Base-by-base conservation (phyloP, 1,140 invertebrate genomes). In the Atta colombica region DNA sequence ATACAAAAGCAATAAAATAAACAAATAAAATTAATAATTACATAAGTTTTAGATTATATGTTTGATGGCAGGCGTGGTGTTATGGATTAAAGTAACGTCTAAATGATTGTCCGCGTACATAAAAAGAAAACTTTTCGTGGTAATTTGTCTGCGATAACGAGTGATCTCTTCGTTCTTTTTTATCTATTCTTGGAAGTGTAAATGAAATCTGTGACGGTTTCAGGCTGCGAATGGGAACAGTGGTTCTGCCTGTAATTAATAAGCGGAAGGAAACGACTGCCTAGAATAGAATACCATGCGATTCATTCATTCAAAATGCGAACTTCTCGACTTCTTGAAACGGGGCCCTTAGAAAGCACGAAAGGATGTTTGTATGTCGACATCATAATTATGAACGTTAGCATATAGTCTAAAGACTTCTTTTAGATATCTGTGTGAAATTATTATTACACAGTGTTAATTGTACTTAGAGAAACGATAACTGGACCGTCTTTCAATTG, bases 181-280 rank as follows among this genome's bases (percentile, higher is more conserved):
- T 75, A 39, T 31, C 21, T 35, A 45, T 25, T 66, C n/a, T 77
- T 80, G 8, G 16, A 71, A 14, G n/a, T 86, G 28, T 80, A 66
- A 88, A 86, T 71, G 55, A 86, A 78, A 80, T 74, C 65, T 86
- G 35, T 75, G 28, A 74, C 60, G 28, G 28, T 87, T 87, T 87
- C 69, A 90, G 86, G 72, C 85, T 87, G 77, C 75, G 53, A 90
- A 90, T 49, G 89, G 75, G 51, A 86, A 88, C 75, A 85, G 21
- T 66, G 63, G 61, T 87, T 82, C 82, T 82, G 77, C 87, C 63
- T 90, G 65, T 88, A 87, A 77, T 74, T 87, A 88, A 85, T 74
- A 84, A 87, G 35, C 16, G 60, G 85, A 66, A 61, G 80, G 16
- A 75, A 90, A 84, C 61, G 65, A 90, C 87, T 88, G 84, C 72